A percentile compares a stretch with the other conserved stretches of the same genome.
These are phyloP conservation scores for Oscheius onirici DNA, from an alignment of 2,888 invertebrate genomes.

Conservation along the genomic window DNA sequence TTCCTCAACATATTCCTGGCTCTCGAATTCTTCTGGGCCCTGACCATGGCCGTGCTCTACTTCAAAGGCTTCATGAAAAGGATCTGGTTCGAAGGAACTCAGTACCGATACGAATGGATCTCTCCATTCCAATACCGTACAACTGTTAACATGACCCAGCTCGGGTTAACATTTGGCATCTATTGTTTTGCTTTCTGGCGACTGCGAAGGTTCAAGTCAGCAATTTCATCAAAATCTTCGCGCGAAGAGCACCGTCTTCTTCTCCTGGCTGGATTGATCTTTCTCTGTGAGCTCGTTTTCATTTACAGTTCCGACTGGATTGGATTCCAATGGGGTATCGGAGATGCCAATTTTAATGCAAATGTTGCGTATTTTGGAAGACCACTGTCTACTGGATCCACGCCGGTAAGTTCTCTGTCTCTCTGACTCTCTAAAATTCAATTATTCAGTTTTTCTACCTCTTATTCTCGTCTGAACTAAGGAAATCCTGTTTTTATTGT, in stretches of 20 bases:
- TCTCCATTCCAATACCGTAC: slow-evolving; percentile 11
- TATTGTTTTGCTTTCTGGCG: slow-evolving; percentile 3
- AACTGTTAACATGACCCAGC: neutral
- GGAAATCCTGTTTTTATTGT: neutral
- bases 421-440: too few species aligned
- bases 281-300: slow-evolving; percentile 8
- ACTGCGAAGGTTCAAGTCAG: slow-evolving; percentile 1
- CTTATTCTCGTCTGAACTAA: neutral
- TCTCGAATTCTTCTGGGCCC: slow-evolving; percentile 14
- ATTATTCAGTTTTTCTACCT: slow-evolving; percentile 15
- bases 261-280: slow-evolving; percentile 13
- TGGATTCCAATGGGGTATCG: slow-evolving; percentile 19
- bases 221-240: neutral
- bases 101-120: slow-evolving; percentile 11
- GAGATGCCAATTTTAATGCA: slow-evolving; percentile 19
- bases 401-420: slow-evolving; percentile 5
- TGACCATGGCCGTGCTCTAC: neutral
- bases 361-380: slow-evolving; percentile 4
- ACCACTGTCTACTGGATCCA: slow-evolving; percentile 14
- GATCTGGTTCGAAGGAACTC: slow-evolving; percentile 14
- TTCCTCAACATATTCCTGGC: neutral
- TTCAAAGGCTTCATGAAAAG: neutral
- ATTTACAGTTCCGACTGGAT: slow-evolving; percentile 27
- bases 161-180: neutral
- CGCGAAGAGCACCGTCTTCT: slow-evolving; percentile 1